These are phyloP conservation scores for Teleopsis dalmanni DNA, from an alignment of 1,140 invertebrate species.

Conservation along the genomic window DNA sequence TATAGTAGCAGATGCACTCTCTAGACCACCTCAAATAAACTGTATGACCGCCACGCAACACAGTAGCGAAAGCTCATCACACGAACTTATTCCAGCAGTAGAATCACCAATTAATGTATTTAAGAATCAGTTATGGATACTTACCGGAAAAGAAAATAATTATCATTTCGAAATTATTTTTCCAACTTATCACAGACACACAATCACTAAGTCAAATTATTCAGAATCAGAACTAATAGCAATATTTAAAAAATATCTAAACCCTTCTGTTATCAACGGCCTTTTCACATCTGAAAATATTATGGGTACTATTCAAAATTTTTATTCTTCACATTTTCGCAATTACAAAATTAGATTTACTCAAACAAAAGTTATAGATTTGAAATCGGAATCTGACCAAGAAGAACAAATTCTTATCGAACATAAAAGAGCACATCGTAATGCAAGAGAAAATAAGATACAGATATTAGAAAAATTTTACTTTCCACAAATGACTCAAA, in stretches of 20 bases:
- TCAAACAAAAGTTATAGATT: slow-evolving; percentile 9
- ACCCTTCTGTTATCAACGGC: slow-evolving; percentile 11
- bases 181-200: slow-evolving; percentile 37
- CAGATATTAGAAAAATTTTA: slow-evolving; percentile 17
- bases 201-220: slow-evolving; percentile 29
- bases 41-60: too few relatives aligned
- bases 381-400: slow-evolving; percentile 10
- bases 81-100: too few relatives aligned
- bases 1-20: slow-evolving; percentile 16
- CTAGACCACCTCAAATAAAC: too few relatives aligned
- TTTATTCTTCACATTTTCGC: slow-evolving; percentile 14
- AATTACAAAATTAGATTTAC: slow-evolving; percentile 13
- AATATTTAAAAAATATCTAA: slow-evolving; percentile 8
- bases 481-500: slow-evolving; percentile 15
- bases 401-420: slow-evolving; percentile 7
- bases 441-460: slow-evolving; percentile 11
- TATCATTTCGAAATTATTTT: slow-evolving; percentile 32
- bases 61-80: too few relatives aligned
- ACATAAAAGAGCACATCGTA: slow-evolving; percentile 17
- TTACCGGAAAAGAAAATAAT: slow-evolving; percentile 37
- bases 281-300: slow-evolving; percentile 11
- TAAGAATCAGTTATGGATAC: slow-evolving; percentile 25
- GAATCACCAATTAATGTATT: too few relatives aligned
- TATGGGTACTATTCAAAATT: slow-evolving; percentile 12
- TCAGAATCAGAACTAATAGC: slow-evolving; percentile 15